These are phyloP conservation scores for Dolichomitus sp. DNA, from an alignment of 2,888 invertebrate genomes.

Conservation along the genomic window DNA sequence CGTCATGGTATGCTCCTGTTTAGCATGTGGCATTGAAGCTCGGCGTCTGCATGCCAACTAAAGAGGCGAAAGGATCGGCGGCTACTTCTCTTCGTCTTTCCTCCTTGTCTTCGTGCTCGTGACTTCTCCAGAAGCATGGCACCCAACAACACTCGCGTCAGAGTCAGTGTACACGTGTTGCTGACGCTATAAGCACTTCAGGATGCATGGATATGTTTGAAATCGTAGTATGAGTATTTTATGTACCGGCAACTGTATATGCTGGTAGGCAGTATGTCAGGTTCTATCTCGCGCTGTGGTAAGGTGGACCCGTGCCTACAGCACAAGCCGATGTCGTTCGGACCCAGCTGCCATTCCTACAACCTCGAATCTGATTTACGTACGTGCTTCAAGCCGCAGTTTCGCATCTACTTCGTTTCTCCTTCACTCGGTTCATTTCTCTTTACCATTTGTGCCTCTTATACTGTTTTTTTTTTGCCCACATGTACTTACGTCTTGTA, in stretches of 20 bases:
- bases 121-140: conserved; percentile 58
- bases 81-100: conserved; percentile 17
- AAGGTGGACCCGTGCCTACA: conserved; percentile 53
- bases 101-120: conserved; percentile 45
- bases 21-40: conserved; percentile 72
- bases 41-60: conserved; percentile 69
- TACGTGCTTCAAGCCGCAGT: conserved; percentile 37
- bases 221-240: conserved; percentile 56
- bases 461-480: background rate
- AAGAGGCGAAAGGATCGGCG: conserved; percentile 28
- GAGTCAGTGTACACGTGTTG: conserved; percentile 52
- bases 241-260: conserved; percentile 59
- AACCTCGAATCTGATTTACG: conserved; percentile 68
- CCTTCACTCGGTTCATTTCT: conserved; percentile 12
- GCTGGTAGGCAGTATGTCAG: conserved; percentile 60
- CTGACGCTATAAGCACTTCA: conserved; percentile 25
- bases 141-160: conserved; percentile 43
- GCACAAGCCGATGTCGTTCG: conserved; percentile 46
- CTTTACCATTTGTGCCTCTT: background rate
- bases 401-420: conserved; percentile 42
- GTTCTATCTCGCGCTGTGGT: conserved; percentile 52
- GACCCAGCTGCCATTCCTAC: conserved; percentile 64
- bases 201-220: conserved; percentile 37
- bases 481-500: background rate
- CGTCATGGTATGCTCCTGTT: conserved; percentile 66